Conservation (phyloP, 2,113 vertebrate genomes). For the Erythrocercus mccallii region DNA sequence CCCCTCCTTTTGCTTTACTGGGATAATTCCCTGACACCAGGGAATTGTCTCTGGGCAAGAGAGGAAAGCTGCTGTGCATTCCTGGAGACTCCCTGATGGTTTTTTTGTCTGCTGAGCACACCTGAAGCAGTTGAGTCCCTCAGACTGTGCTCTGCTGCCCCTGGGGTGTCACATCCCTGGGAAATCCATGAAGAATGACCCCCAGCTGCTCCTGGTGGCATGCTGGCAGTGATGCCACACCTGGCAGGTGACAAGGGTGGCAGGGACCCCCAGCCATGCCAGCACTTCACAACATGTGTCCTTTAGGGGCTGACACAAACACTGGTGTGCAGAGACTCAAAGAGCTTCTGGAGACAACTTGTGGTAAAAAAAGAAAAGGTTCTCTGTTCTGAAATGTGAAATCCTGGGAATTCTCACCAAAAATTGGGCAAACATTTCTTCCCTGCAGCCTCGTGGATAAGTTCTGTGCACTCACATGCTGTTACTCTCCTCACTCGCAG, state of each 20-base stretch:
- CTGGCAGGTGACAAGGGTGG: not conserved
- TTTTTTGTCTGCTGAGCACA: not conserved
- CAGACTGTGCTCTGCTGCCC: no score
- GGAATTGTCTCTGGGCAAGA: not conserved
- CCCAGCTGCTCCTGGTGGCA: not conserved
- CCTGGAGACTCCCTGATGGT: not conserved
- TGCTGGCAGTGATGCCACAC: not conserved
- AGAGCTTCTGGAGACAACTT: not conserved
- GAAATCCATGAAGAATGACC: not conserved
- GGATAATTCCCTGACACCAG: not conserved
- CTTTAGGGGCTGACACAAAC: not conserved
- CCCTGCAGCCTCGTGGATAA: rapidly evolving
- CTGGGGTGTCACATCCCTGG: rapidly evolving
- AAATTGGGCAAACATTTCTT: not conserved
- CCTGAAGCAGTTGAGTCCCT: no score
- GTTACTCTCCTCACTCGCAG: not conserved
- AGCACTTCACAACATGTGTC: not conserved
- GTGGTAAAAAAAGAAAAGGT: no score
- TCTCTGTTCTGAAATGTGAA: not conserved
- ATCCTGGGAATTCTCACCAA: not conserved
- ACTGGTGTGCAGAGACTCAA: rapidly evolving
- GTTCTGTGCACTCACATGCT: not conserved
- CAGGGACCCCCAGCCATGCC: not conserved
- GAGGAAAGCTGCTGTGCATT: not conserved
- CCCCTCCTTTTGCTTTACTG: not conserved